These are phyloP conservation scores for Furnarius figulus DNA, from an alignment of 2,113 vertebrate species.

Conservation along the genomic window DNA sequence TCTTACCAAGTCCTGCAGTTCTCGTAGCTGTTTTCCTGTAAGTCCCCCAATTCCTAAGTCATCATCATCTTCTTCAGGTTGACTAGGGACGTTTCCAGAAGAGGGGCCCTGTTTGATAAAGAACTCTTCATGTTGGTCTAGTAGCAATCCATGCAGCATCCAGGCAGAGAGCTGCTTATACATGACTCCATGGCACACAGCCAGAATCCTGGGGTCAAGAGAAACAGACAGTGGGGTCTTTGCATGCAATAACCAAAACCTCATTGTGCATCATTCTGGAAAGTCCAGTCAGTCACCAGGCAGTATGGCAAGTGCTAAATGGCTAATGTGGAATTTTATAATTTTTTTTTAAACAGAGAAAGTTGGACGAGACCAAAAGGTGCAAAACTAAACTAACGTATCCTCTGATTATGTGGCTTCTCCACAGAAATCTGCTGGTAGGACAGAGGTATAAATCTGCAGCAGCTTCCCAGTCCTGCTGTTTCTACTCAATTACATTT, in stretches of 20 bases:
- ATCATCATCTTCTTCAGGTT: slow-evolving; percentile 93
- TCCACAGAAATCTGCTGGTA: background rate
- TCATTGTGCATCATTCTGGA: background rate
- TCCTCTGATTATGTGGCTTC: background rate
- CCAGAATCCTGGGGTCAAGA: slow-evolving; percentile 83
- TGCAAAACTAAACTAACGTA: background rate
- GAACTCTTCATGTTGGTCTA: slow-evolving; percentile 97
- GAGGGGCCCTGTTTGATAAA: slow-evolving; percentile 94
- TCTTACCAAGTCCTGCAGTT: slow-evolving; percentile 94
- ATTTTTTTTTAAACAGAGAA: background rate
- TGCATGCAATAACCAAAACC: background rate
- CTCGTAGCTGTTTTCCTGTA: slow-evolving; percentile 93
- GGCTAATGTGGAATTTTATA: background rate
- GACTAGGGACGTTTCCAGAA: slow-evolving; percentile 80
- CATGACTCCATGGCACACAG: slow-evolving; percentile 96
- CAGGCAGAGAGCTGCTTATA: slow-evolving; percentile 98
- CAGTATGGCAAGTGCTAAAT: background rate
- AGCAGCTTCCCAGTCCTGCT: background rate
- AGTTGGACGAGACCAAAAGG: background rate
- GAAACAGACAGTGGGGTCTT: background rate
- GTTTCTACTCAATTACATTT: background rate
- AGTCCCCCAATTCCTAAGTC: slow-evolving; percentile 94
- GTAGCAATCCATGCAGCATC: slow-evolving; percentile 94
- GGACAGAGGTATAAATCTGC: background rate
- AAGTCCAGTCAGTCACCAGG: background rate